Evolutionary conservation across 2,113 vertebrate genomes (phyloP).

Genomic region (Loxodonta africana): DNA sequence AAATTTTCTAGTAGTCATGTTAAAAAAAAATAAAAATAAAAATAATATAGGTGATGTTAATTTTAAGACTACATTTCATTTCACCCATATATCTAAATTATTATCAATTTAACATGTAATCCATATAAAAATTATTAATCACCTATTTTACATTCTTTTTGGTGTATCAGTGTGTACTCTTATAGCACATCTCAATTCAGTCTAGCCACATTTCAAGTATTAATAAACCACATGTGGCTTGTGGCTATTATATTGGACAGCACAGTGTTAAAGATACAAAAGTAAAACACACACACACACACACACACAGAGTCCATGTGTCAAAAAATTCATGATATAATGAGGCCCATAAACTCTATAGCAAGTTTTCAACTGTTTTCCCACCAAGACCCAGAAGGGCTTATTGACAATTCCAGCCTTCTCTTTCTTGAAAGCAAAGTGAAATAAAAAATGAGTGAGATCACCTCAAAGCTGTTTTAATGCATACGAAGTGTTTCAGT

Average conservation of each 20-base stretch:
- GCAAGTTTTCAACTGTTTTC: constrained; percentile 35
- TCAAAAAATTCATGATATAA: background rate
- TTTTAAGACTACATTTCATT: constrained; percentile 5
- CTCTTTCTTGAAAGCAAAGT: constrained; percentile 13
- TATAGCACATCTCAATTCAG: background rate
- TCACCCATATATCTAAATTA: constrained; percentile 23
- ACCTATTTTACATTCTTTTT: background rate
- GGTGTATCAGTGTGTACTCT: background rate
- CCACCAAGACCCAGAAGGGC: background rate
- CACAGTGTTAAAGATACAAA: background rate
- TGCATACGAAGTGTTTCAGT: background rate
- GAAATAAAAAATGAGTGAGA: constrained; percentile 40
- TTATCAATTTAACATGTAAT: background rate
- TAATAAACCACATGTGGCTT: background rate
- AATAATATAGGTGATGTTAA: background rate
- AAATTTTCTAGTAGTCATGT: background rate
- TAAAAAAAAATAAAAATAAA: constrained; percentile 1
- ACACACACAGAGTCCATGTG: background rate
- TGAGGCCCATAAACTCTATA: background rate
- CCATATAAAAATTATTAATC: background rate
- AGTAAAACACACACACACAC: background rate
- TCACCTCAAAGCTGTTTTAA: background rate
- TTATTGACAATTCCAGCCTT: constrained; percentile 25
- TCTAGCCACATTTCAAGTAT: background rate
- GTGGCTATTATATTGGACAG: background rate